These are phyloP conservation scores for Hesperophylax magnus DNA, from an alignment of 1,140 invertebrate genomes.

Conservation along the genomic window DNA sequence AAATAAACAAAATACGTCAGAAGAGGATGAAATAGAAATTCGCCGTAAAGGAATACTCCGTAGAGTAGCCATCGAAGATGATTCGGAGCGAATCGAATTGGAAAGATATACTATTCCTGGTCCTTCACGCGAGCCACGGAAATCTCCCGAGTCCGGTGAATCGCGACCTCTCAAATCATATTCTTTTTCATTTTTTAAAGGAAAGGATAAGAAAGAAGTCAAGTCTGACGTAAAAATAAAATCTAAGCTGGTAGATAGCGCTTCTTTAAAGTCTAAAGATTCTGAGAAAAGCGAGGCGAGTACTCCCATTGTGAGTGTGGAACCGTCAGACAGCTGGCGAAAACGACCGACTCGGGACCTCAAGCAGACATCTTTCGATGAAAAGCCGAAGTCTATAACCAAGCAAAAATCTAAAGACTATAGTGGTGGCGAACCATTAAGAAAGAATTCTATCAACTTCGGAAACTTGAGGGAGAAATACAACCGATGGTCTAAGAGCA, in stretches of 20 bases:
- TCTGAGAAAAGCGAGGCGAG: constrained; percentile 20
- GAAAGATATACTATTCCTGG: neutral
- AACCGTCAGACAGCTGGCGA: neutral
- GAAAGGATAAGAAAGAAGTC: constrained; percentile 37
- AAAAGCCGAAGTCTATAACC: constrained; percentile 58
- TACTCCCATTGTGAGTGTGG: neutral
- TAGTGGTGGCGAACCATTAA: constrained; percentile 37
- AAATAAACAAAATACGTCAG: neutral
- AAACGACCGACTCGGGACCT: constrained; percentile 2
- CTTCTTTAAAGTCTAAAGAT: constrained; percentile 23
- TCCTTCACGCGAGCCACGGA: neutral
- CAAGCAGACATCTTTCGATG: constrained; percentile 28
- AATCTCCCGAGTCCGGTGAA: constrained; percentile 7
- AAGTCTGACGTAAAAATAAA: constrained; percentile 18
- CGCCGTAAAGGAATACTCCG: constrained; percentile 16
- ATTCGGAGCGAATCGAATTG: neutral
- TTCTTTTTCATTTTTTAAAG: constrained; percentile 50
- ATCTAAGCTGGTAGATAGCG: constrained; percentile 20
- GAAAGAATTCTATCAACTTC: constrained; percentile 48
- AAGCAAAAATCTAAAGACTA: constrained; percentile 60
- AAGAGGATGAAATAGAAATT: neutral
- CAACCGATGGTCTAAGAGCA: constrained; percentile 55
- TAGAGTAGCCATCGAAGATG: constrained; percentile 16
- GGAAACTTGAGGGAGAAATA: constrained; percentile 28
- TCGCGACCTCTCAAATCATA: constrained; percentile 16